phyloP scores from a whole-genome alignment of 2,113 vertebrate genomes.

The Sminthopsis crassicaudata region DNA sequence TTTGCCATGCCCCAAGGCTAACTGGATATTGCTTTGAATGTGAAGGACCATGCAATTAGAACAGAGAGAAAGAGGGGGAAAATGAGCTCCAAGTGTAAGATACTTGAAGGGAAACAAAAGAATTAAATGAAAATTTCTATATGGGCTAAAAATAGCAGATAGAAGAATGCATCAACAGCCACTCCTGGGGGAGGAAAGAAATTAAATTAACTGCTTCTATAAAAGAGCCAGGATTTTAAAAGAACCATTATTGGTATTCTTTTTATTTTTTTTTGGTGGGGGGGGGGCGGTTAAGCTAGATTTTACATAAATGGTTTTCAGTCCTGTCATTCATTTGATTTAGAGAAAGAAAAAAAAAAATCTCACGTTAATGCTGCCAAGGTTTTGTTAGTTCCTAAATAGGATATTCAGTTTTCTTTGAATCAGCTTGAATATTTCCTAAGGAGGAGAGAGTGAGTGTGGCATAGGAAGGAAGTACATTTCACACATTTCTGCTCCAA shows the following conservation, averaged over 20 bases:
- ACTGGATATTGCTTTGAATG: conserved; percentile 49
- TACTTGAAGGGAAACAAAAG: conserved; percentile 72
- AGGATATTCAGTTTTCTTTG: conserved; percentile 73
- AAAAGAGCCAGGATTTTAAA: conserved; percentile 55
- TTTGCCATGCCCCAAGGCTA: conserved; percentile 57
- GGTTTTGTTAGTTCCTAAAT: conserved; percentile 56
- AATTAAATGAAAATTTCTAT: conserved; percentile 65
- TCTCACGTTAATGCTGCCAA: conserved; percentile 53
- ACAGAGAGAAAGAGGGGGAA: conserved; percentile 30
- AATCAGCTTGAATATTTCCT: conserved; percentile 58
- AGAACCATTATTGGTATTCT: conserved; percentile 49
- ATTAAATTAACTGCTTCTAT: conserved; percentile 57
- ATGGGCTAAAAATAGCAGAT: conserved; percentile 56
- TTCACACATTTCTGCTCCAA: conserved; percentile 75
- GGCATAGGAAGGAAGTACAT: conserved; percentile 76
- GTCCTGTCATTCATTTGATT: conserved; percentile 14
- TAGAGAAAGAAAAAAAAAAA: not conserved
- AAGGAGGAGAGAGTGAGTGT: conserved; percentile 64
- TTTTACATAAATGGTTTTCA: conserved; percentile 14
- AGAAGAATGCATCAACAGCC: conserved; percentile 40
- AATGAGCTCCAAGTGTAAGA: conserved; percentile 58
- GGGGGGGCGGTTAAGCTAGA: not conserved
- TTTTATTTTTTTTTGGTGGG: conserved; percentile 40
- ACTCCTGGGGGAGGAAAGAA: conserved; percentile 9
- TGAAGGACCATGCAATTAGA: conserved; percentile 69